Base-by-base conservation (phyloP, 2,113 vertebrate species). In the Dendrocopos noguchii region DNA sequence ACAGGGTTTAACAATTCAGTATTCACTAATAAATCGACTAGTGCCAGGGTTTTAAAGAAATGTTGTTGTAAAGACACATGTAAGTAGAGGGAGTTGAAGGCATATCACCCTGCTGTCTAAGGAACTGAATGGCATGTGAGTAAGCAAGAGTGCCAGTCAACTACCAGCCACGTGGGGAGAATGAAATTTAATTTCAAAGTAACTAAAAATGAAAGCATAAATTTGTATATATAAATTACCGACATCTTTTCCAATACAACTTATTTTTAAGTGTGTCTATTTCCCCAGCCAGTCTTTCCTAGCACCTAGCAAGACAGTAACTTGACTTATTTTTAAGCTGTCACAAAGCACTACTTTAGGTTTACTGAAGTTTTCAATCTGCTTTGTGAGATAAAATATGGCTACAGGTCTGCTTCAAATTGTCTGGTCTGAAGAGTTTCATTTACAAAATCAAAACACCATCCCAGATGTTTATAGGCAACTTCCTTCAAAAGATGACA, bases 401-500 rank as follows among this genome's bases (percentile, higher is more conserved):
- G 68, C 80, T 94, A 88, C n/a, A 78, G 42, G 42, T 44, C 94
- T 93, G 72, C 55, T 96, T 87, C 83, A 78, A 88, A 34, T 59
- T 95, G 75, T 46, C 82, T 66, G 17, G 42, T 88, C 95, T 96
- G 33, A 77, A 68, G 27, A 91, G 59, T 80, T 94, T 73, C 80
- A 90, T 66, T 93, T 71, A 56, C 89, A n/a, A 85, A 89, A 86
- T 31, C 22, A 67, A 84, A 80, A n/a, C 56, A 93, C 70, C 91
- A 31, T n/a, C 87, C 36, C 39, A 46, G 34, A 76, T 88, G 39
- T 85, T 76, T 87, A 92, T 15, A 55, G n/a, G 88, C 80, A 84
- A 80, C 87, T 97, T 97, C 95, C 96, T 97, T 95, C 92, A 98
- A 98, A 98, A 98, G 98, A 98, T 98, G 98, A 98, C 98, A 98